phyloP scores from a whole-genome alignment of 1,140 invertebrate species.

The Bombus superbus region DNA sequence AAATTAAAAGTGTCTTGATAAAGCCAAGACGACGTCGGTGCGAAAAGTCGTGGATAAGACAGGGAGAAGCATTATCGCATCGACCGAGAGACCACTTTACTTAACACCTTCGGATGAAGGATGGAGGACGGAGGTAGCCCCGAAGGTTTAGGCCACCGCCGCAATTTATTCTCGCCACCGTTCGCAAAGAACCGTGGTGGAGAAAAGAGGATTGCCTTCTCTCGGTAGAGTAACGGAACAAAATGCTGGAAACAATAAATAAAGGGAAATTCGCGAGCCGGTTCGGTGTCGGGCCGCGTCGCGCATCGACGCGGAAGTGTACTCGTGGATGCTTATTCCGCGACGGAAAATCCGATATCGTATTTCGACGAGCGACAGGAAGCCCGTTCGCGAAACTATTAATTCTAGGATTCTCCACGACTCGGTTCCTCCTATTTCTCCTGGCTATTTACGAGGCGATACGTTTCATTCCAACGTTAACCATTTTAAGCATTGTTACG shows the following conservation, averaged over 20 bases:
- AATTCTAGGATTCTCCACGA: conserved; percentile 7
- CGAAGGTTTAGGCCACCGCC: neutral
- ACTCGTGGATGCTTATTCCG: conserved; percentile 18
- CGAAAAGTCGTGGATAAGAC: neutral
- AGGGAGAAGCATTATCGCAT: neutral
- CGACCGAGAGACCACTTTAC: neutral
- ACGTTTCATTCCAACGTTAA: neutral
- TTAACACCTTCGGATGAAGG: neutral
- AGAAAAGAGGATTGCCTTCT: conserved; percentile 33
- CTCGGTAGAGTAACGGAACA: neutral
- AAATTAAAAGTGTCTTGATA: neutral
- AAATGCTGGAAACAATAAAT: conserved; percentile 35
- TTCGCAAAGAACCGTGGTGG: neutral
- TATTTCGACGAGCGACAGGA: conserved; percentile 6
- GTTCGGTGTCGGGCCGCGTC: neutral
- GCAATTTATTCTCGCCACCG: conserved; percentile 5
- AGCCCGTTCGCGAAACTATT: conserved; percentile 20
- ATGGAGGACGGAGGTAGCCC: neutral
- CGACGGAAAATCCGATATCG: conserved; percentile 35
- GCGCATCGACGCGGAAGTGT: conserved; percentile 27
- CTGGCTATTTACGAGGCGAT: neutral
- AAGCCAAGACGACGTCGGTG: no score
- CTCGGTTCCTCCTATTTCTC: neutral
- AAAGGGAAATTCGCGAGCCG: conserved; percentile 16
- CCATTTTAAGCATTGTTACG: neutral